Evolutionary conservation across 2,797 vertebrate species (phyloP).

Genomic region (Pempheris klunzingeri): DNA sequence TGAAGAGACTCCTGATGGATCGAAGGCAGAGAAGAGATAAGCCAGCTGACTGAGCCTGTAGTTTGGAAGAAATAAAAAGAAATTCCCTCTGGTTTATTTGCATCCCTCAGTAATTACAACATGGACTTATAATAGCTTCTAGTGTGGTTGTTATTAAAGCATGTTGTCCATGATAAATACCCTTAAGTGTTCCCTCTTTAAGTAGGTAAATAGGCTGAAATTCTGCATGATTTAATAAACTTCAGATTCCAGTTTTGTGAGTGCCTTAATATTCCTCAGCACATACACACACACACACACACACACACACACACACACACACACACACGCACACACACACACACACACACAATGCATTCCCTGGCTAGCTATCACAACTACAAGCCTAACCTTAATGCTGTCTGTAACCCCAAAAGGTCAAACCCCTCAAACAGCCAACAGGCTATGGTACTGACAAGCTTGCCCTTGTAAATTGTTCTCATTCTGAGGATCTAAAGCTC

Average conservation of each 20-base stretch:
- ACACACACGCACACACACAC: conserved; percentile 4
- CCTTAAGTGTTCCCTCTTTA: not conserved
- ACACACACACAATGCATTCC: not conserved
- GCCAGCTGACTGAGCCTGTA: not conserved
- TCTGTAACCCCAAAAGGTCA: not conserved
- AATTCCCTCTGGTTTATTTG: conserved; percentile 5
- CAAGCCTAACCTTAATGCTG: not conserved
- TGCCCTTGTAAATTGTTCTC: not conserved
- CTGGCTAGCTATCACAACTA: not conserved
- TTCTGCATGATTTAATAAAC: conserved; percentile 44
- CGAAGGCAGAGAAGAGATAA: conserved; percentile 79
- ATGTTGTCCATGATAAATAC: conserved; percentile 9
- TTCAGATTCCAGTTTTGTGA: conserved; percentile 9
- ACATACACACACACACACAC: conserved; percentile 1
- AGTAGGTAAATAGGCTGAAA: not conserved
- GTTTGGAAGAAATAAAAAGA: not conserved
- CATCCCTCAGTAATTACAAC: conserved; percentile 7
- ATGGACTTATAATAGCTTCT: not conserved
- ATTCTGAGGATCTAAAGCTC: not conserved
- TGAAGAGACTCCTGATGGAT: conserved; percentile 39
- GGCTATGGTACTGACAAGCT: not conserved
- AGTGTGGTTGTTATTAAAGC: not conserved
- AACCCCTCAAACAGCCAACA: not conserved
- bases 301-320: conserved; percentile 1
- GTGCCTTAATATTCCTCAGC: not conserved